phyloP scores from a whole-genome alignment of 2,888 invertebrate species.

The Rhimphoctona megacephalus region DNA sequence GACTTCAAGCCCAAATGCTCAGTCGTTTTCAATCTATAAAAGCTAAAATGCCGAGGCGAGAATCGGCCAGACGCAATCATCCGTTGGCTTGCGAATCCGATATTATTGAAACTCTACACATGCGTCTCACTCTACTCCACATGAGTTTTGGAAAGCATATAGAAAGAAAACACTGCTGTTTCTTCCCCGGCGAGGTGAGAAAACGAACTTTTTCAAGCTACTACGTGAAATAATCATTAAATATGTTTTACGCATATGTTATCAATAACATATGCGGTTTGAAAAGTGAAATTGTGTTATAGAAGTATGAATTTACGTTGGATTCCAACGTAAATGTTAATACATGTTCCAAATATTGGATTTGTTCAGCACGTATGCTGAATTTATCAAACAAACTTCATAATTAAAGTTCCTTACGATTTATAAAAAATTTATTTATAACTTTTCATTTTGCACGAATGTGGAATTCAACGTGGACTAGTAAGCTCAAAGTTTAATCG shows the following conservation, averaged over 20 bases:
- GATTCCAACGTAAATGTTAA: neutral
- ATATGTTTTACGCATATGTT: neutral
- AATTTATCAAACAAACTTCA: too few relatives aligned
- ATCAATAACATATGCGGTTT: neutral
- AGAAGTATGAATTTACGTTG: neutral
- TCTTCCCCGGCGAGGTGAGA: slow-evolving; percentile 96
- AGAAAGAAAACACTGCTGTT: slow-evolving; percentile 96
- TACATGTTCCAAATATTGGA: neutral
- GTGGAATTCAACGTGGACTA: neutral
- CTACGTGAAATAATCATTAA: neutral
- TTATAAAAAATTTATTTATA: neutral
- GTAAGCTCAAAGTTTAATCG: neutral
- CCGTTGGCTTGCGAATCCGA: slow-evolving; percentile 96
- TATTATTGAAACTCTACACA: slow-evolving; percentile 96
- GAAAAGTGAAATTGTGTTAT: neutral
- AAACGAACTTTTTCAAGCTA: neutral
- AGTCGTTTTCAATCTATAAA: slow-evolving; percentile 95
- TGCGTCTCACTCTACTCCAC: slow-evolving; percentile 95
- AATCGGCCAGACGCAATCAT: slow-evolving; percentile 96
- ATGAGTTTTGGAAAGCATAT: slow-evolving; percentile 98
- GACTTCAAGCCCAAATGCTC: slow-evolving; percentile 93
- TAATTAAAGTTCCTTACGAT: neutral
- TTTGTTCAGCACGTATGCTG: too few relatives aligned
- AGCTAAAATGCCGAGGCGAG: slow-evolving; percentile 95
- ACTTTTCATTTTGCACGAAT: neutral